Percentiles rank a stretch among this genome's conserved stretches.
Conservation (phyloP, 2,113 vertebrate species). For the Burhinus oedicnemus region DNA sequence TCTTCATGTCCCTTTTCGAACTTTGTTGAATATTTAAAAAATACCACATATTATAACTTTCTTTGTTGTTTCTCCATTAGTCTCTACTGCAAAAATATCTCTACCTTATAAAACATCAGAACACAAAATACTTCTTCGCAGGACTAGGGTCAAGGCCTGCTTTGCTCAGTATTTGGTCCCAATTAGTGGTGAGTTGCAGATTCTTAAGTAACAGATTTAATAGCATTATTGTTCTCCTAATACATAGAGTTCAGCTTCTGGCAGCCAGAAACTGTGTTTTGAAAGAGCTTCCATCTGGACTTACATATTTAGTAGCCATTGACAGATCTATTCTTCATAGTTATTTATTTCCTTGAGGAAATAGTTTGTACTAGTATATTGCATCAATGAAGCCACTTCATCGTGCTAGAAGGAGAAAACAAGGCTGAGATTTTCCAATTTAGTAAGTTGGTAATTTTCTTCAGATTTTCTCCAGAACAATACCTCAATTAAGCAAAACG, state of each 20-base stretch:
- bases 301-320: background rate
- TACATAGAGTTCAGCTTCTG: background rate
- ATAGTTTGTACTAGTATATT: background rate
- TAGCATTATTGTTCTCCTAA: background rate
- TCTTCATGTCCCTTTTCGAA: background rate
- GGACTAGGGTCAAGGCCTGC: background rate
- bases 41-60: background rate
- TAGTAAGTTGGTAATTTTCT: background rate
- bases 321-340: background rate
- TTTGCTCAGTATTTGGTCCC: background rate
- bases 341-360: background rate
- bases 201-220: background rate
- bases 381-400: background rate
- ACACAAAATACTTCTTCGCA: background rate
- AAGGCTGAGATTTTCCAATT: background rate
- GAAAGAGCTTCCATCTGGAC: background rate
- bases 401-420: background rate
- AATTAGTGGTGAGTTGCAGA: background rate
- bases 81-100: background rate
- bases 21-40: background rate
- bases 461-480: background rate
- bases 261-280: background rate
- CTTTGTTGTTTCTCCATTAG: background rate
- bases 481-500: background rate
- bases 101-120: background rate